Percentiles rank a stretch among this genome's conserved stretches.
These are phyloP conservation scores for Galaxias olidus DNA, from an alignment of 2,797 vertebrate genomes.

Conservation along the genomic window DNA sequence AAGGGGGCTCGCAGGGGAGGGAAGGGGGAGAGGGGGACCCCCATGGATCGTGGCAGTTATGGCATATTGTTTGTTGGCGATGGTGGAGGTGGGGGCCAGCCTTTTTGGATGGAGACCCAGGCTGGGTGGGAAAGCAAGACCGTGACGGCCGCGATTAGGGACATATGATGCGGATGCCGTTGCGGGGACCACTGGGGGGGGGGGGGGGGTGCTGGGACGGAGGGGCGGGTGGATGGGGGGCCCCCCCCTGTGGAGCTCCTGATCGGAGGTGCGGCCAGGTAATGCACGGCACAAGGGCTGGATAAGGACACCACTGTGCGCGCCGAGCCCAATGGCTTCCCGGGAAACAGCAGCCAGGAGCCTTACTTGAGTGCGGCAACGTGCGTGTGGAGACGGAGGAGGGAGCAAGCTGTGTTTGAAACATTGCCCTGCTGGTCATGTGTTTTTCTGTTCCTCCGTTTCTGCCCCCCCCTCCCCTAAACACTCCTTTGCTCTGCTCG, in stretches of 20 bases:
- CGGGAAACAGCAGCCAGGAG: constrained; percentile 7
- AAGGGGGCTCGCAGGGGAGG: neutral
- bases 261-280: constrained; percentile 47
- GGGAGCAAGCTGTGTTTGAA: constrained; percentile 36
- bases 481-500: constrained; percentile 10
- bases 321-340: constrained; percentile 3
- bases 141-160: constrained; percentile 59
- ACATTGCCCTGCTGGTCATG: constrained; percentile 36
- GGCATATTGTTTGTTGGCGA: constrained; percentile 39
- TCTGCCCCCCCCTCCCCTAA: constrained; percentile 2
- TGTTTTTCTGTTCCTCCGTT: constrained; percentile 43
- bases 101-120: constrained; percentile 46
- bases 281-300: neutral
- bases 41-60: constrained; percentile 55
- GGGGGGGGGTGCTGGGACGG: constrained; percentile 42
- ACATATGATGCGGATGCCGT: constrained; percentile 48
- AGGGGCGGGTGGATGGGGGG: constrained; percentile 42
- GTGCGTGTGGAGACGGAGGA: constrained; percentile 26
- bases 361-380: constrained; percentile 10
- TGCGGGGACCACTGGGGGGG: no score
- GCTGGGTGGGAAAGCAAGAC: constrained; percentile 50
- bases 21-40: constrained; percentile 24
- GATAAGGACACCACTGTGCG: neutral
- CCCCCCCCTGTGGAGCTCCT: constrained; percentile 46
- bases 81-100: constrained; percentile 34